These are phyloP conservation scores for Chromoteleia sp. DNA, from an alignment of 2,888 invertebrate genomes.

Conservation along the genomic window DNA sequence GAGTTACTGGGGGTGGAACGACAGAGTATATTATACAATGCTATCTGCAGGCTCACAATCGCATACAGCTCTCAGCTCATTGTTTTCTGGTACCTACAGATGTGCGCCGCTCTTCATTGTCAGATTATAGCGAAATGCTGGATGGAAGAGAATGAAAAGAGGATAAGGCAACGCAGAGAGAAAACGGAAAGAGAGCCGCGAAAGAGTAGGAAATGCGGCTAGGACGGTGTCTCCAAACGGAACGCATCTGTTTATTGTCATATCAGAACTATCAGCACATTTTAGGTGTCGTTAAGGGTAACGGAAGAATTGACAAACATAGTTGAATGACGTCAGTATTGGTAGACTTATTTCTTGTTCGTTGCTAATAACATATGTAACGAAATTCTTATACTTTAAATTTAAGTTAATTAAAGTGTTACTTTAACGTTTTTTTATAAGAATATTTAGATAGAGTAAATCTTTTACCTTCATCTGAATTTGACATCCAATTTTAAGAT, in stretches of 20 bases:
- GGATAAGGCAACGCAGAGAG: constrained; percentile 64
- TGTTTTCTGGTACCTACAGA: constrained; percentile 83
- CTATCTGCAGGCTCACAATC: constrained; percentile 83
- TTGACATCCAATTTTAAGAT: too few species aligned
- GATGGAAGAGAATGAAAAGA: constrained; percentile 61
- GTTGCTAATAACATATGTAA: too few species aligned
- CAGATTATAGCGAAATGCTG: constrained; percentile 66
- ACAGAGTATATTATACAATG: constrained; percentile 84
- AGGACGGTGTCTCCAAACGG: constrained; percentile 66
- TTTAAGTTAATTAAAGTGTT: too few species aligned
- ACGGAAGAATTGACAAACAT: not conserved
- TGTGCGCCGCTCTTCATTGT: constrained; percentile 77
- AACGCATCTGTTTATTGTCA: constrained; percentile 73
- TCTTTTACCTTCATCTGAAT: too few species aligned
- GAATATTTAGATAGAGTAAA: too few species aligned
- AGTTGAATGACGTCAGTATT: too few species aligned
- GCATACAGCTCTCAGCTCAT: constrained; percentile 82
- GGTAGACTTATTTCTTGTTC: too few species aligned
- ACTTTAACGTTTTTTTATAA: too few species aligned
- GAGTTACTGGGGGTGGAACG: constrained; percentile 73
- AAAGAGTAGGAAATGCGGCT: constrained; percentile 50
- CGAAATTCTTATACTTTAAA: too few species aligned
- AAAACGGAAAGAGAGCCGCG: constrained; percentile 42
- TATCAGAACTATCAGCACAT: constrained; percentile 51
- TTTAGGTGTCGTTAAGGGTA: constrained; percentile 33